These are phyloP conservation scores for Geopemphigus sp. DNA, from an alignment of 1,140 invertebrate species.

Conservation along the genomic window DNA sequence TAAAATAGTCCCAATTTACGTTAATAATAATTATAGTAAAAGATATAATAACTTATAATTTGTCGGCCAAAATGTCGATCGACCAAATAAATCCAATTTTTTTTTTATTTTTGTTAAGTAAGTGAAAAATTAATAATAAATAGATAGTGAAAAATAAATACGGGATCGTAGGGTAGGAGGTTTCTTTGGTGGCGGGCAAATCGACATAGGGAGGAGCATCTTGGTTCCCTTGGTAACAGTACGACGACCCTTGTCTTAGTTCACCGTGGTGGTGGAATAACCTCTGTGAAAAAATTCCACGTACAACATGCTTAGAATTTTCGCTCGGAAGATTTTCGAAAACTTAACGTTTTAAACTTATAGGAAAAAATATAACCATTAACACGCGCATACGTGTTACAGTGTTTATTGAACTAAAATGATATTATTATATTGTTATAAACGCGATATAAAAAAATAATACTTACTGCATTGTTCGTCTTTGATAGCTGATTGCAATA, in stretches of 20 bases:
- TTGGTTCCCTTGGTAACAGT: conserved; percentile 43
- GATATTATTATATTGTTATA: too few relatives aligned
- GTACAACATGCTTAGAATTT: conserved; percentile 5
- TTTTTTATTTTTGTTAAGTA: neutral
- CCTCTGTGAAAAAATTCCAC: neutral
- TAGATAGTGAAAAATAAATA: conserved; percentile 5
- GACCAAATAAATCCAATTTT: too few relatives aligned
- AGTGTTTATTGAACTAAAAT: neutral
- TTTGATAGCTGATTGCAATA: conserved; percentile 31
- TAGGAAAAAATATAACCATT: neutral
- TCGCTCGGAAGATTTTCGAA: neutral
- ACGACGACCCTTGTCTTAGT: conserved; percentile 26
- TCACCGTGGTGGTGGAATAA: neutral
- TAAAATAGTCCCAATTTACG: too few relatives aligned
- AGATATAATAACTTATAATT: too few relatives aligned
- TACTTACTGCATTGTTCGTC: conserved; percentile 44
- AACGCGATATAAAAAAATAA: neutral
- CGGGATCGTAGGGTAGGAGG: conserved; percentile 2
- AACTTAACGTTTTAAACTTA: conserved; percentile 2
- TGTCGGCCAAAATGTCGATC: too few relatives aligned
- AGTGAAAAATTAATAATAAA: neutral
- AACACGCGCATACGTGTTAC: neutral
- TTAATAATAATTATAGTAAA: too few relatives aligned
- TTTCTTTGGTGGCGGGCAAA: neutral
- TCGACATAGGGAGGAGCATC: conserved; percentile 41